Percentiles rank a stretch among this genome's conserved stretches.
Conservation (phyloP, 2,797 vertebrate species). For the Cyprinella venusta region DNA sequence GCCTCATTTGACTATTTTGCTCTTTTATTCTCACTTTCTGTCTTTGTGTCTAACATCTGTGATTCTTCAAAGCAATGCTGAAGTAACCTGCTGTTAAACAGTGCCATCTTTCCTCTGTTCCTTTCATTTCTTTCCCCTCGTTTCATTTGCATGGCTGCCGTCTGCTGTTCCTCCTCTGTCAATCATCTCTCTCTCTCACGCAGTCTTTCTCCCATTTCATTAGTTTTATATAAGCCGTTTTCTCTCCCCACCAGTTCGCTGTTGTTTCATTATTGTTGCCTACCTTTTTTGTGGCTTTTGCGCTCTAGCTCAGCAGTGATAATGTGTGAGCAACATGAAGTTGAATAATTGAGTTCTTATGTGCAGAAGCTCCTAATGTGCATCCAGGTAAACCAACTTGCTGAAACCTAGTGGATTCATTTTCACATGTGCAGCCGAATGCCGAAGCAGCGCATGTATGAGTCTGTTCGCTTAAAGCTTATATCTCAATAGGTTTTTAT, state of each 20-base stretch:
- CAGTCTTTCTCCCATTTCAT: slow-evolving; percentile 30
- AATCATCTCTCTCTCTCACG: background rate
- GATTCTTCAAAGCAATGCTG: slow-evolving; percentile 21
- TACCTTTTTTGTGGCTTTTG: slow-evolving; percentile 23
- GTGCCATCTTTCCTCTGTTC: slow-evolving; percentile 21
- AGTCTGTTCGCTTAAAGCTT: background rate
- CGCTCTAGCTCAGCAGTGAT: slow-evolving; percentile 33
- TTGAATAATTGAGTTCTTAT: slow-evolving; percentile 50
- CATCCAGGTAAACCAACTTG: background rate
- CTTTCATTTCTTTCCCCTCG: slow-evolving; percentile 13
- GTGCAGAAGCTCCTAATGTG: background rate
- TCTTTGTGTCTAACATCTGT: slow-evolving; percentile 39
- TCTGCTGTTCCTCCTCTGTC: background rate
- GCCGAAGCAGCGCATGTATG: background rate
- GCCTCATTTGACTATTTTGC: slow-evolving; percentile 32
- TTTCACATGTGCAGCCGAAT: background rate
- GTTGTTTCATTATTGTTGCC: slow-evolving; percentile 35
- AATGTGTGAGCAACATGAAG: slow-evolving; percentile 49
- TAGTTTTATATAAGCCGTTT: slow-evolving; percentile 30
- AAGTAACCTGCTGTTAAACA: slow-evolving; percentile 43
- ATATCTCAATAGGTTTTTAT: background rate
- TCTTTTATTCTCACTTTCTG: slow-evolving; percentile 19
- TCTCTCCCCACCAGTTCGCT: background rate
- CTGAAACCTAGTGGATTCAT: background rate
- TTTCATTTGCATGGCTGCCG: slow-evolving; percentile 19